Base-by-base conservation (phyloP, 2,888 invertebrate genomes). In the Axea sp. region DNA sequence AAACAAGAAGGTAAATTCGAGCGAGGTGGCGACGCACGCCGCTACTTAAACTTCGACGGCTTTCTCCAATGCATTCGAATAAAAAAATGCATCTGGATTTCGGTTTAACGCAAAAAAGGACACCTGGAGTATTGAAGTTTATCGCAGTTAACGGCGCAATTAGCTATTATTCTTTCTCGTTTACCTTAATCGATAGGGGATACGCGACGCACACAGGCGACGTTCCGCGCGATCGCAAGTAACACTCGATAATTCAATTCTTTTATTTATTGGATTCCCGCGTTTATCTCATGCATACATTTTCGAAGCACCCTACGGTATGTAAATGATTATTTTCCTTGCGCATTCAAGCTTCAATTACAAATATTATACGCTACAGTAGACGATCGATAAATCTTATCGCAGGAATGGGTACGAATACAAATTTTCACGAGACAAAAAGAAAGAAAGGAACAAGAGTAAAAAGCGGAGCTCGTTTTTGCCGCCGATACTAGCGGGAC, bases 301-400 rank as follows among this genome's bases (percentile, higher is more conserved):
- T 65, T 73, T 60, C 45, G 39, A 60, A 53, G 65, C 57, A 51
- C 39, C 31, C 35, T 64, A 43, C 28, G 47, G 33, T 41, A 37
- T 59, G 49, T 31, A 57, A 67, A 64, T 49, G 64, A 72, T 72
- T 60, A 57, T 62, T 53, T 41, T 64, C 41, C 49, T 47, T 49
- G 62, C 55, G 49, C 55, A 41, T 53, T 57, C 71, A 72, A 72
- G 71, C 71, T 39, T 72, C 64, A 51, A 51, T 71, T 71, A 64
- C 62, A 59, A n/a, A 65, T 53, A 55, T 53, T 43, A 35, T 71
- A 57, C 37, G 30, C 43, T 72, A 43, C 15, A 37, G 39, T 57
- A 43, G 49, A 64, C 35, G 33, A 33, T 62, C 37, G 49, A 62
- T 71, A 62, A 71, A 71, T 55, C 57, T 62, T 62, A 71, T 62